Percentiles rank a stretch among this genome's conserved stretches.
These are phyloP conservation scores for Muntiacus muntjak DNA, from an alignment of 2,113 vertebrate species.

Conservation along the genomic window DNA sequence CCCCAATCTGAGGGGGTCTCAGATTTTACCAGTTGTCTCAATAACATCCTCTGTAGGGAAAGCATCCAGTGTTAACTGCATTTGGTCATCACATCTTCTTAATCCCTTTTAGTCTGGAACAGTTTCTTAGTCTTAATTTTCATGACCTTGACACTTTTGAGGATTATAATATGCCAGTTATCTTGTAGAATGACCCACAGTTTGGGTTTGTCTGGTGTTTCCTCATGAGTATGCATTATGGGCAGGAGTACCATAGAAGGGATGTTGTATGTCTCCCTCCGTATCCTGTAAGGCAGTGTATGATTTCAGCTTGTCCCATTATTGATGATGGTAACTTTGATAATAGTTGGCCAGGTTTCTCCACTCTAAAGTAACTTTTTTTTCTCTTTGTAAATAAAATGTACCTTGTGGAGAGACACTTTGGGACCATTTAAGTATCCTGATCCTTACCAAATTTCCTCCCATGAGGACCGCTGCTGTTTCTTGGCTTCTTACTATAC, in stretches of 20 bases:
- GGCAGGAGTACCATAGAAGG: background rate
- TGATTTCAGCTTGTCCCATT: background rate
- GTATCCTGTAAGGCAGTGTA: no score
- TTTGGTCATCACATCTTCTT: background rate
- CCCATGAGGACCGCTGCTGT: background rate
- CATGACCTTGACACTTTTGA: background rate
- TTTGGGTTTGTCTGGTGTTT: background rate
- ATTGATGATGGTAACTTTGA: background rate
- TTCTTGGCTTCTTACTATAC: background rate
- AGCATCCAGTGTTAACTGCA: background rate
- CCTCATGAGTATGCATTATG: background rate
- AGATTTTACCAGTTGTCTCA: background rate
- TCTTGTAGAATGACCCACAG: background rate
- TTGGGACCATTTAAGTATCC: background rate
- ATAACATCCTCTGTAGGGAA: background rate
- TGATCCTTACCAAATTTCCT: background rate
- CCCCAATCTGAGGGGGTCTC: background rate
- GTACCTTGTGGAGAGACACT: background rate
- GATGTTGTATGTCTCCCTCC: background rate
- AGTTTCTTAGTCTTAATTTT: background rate
- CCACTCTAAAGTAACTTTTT: background rate
- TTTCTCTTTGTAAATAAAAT: slow-evolving; percentile 16
- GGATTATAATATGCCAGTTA: background rate
- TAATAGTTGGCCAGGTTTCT: background rate
- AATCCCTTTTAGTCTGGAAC: background rate